phyloP scores from a whole-genome alignment of 1,140 invertebrate species.

The Drosophila paulistorum region DNA sequence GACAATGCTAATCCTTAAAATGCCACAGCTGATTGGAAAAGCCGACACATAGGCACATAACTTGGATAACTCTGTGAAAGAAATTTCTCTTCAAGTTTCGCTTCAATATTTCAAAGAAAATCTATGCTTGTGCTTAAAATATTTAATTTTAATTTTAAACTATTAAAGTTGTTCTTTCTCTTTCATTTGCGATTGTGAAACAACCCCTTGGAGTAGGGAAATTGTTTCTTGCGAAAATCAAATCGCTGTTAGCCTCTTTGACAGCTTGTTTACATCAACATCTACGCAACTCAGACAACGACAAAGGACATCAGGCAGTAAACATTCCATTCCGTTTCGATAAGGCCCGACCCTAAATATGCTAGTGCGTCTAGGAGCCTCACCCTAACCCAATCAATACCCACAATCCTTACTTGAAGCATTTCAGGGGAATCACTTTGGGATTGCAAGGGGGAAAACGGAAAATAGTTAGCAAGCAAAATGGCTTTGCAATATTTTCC shows the following conservation, averaged over 20 bases:
- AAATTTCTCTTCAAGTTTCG: too few relatives aligned
- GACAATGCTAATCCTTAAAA: slow-evolving; percentile 29
- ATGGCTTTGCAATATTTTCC: slow-evolving; percentile 50
- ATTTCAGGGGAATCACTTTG: background rate
- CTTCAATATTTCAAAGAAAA: too few relatives aligned
- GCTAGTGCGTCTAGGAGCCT: slow-evolving; percentile 28
- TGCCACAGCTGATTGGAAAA: background rate
- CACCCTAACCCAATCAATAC: slow-evolving; percentile 7
- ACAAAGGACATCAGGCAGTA: slow-evolving; percentile 6
- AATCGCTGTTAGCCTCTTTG: slow-evolving; percentile 64
- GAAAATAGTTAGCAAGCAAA: slow-evolving; percentile 59
- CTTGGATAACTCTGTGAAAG: too few relatives aligned
- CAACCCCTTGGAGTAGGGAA: background rate
- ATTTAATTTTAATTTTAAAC: too few relatives aligned
- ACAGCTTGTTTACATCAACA: slow-evolving; percentile 75
- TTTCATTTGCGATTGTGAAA: background rate
- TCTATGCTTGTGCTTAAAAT: too few relatives aligned
- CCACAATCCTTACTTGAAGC: background rate
- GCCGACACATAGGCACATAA: too few relatives aligned
- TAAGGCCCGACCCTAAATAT: slow-evolving; percentile 32
- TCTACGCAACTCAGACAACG: slow-evolving; percentile 15
- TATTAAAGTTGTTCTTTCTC: too few relatives aligned
- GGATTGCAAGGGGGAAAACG: slow-evolving; percentile 20
- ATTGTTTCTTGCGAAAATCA: slow-evolving; percentile 52
- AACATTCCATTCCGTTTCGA: slow-evolving; percentile 16